These are phyloP conservation scores for Brienomyrus brachyistius DNA, from an alignment of 2,113 vertebrate genomes.

Conservation along the genomic window DNA sequence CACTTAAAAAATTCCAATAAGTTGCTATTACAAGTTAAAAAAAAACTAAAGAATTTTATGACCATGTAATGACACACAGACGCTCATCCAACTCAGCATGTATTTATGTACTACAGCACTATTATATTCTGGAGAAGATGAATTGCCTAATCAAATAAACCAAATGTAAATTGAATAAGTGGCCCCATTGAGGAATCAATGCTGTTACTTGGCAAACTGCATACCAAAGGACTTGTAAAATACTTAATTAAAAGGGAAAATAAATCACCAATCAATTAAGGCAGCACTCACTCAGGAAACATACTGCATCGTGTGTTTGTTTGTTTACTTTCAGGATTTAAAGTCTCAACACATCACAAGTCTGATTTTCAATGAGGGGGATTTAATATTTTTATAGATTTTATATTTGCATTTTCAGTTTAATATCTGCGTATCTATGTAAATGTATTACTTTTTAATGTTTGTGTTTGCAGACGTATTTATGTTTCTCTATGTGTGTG, in stretches of 20 bases:
- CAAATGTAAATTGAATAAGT: not conserved
- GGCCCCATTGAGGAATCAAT: not conserved
- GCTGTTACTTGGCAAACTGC: not conserved
- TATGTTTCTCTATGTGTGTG: not conserved
- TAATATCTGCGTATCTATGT: not conserved
- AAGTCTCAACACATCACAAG: not conserved
- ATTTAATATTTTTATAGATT: not conserved
- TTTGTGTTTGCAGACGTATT: not conserved
- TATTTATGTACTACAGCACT: not conserved
- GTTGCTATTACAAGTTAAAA: not conserved
- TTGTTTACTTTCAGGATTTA: not conserved
- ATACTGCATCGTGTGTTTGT: not conserved
- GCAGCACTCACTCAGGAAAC: not conserved
- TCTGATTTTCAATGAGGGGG: not conserved
- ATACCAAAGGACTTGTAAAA: slow-evolving; percentile 6
- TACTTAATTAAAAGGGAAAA: slow-evolving; percentile 5
- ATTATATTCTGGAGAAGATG: not conserved
- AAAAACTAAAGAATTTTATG: not conserved
- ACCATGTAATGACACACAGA: not conserved
- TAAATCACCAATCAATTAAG: not conserved
- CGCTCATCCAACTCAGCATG: not conserved
- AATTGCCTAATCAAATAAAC: not conserved
- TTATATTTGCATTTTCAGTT: not conserved
- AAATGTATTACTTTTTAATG: not conserved
- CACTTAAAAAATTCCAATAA: too few species aligned